Percentiles rank a stretch among this genome's conserved stretches.
Evolutionary conservation across 2,797 vertebrate genomes (phyloP).

Genomic region (Orientallactaga sibirica): DNA sequence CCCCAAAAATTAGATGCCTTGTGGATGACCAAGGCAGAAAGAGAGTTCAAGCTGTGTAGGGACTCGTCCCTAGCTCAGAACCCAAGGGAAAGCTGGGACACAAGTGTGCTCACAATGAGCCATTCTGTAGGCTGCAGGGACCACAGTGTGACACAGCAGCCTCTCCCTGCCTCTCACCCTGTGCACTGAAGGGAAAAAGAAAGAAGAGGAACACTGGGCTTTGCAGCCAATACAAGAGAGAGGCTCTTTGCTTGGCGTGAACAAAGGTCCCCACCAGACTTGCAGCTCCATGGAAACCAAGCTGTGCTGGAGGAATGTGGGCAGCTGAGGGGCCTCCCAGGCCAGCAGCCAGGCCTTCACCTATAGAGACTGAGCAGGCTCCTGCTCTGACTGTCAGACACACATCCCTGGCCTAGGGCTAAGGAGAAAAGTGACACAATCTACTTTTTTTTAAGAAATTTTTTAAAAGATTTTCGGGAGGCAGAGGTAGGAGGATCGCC

Average conservation of each 20-base stretch:
- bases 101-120: rapidly evolving
- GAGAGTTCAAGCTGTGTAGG: not conserved
- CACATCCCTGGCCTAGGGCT: not conserved
- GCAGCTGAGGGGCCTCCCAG: constrained; percentile 55
- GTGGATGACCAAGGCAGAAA: not conserved
- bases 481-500: too few species aligned
- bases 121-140: not conserved
- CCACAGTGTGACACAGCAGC: not conserved
- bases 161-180: constrained; percentile 44
- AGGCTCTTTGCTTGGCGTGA: constrained; percentile 55
- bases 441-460: not conserved
- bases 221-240: constrained; percentile 66
- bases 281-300: constrained; percentile 80
- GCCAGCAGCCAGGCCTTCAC: constrained; percentile 10
- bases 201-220: constrained; percentile 54
- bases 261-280: constrained; percentile 79
- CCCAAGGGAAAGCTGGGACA: not conserved
- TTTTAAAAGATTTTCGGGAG: too few species aligned
- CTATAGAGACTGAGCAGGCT: not conserved
- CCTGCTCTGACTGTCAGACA: not conserved
- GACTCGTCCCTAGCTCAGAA: not conserved
- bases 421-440: not conserved
- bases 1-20: not conserved
- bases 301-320: constrained; percentile 62
- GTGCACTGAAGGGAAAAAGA: not conserved